A percentile compares a stretch with the other conserved stretches of the same genome.
Evolutionary conservation across 2,797 vertebrate genomes (phyloP).

Genomic region (Valencia hispanica): DNA sequence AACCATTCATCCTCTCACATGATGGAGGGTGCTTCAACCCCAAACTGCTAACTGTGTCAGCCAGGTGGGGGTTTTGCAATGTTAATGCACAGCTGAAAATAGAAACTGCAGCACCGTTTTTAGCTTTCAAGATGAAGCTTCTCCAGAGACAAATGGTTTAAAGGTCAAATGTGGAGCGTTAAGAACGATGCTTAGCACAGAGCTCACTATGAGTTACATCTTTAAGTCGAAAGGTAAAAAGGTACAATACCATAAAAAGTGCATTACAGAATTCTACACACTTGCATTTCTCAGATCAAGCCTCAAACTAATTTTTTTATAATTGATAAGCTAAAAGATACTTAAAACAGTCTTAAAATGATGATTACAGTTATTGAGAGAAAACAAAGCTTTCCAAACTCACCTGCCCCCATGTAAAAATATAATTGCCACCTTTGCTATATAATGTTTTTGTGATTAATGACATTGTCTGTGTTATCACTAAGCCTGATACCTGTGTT

Average conservation of each 20-base stretch:
- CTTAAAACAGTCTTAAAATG: too few relatives aligned
- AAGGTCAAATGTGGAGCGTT: conserved; percentile 56
- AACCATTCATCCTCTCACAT: conserved; percentile 18
- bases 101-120: conserved; percentile 23
- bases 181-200: conserved; percentile 30
- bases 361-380: neutral
- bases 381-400: neutral
- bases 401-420: too few relatives aligned
- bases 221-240: conserved; percentile 19
- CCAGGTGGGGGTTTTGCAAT: conserved; percentile 31
- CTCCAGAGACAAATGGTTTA: conserved; percentile 52
- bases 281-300: neutral
- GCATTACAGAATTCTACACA: neutral
- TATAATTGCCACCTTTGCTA: too few relatives aligned
- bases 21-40: conserved; percentile 9
- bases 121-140: conserved; percentile 21
- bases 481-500: neutral
- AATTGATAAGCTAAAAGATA: too few relatives aligned
- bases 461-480: neutral
- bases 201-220: conserved; percentile 48
- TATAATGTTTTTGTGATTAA: too few relatives aligned
- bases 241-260: neutral
- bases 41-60: conserved; percentile 10
- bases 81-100: conserved; percentile 31
- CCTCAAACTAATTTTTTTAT: neutral